phyloP scores from a whole-genome alignment of 1,140 invertebrate species.

The Aethina tumida region DNA sequence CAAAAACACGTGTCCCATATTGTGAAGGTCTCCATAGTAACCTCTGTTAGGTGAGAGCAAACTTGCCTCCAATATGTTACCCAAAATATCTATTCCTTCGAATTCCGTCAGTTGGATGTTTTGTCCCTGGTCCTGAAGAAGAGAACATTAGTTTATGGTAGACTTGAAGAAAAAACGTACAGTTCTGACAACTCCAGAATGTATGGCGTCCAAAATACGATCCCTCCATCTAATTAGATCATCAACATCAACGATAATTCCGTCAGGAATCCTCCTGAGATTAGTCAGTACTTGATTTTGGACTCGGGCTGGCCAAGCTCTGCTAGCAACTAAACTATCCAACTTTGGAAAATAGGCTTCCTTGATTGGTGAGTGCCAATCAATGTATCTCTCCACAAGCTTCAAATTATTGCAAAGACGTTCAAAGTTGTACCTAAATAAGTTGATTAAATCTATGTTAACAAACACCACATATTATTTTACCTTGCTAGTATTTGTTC shows the following conservation, averaged over 20 bases:
- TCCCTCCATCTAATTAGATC: conserved; percentile 63
- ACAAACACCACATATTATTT: no score
- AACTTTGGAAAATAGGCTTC: conserved; percentile 64
- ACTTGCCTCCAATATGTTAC: conserved; percentile 38
- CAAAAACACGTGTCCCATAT: conserved; percentile 46
- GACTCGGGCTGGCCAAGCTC: conserved; percentile 52
- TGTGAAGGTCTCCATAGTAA: conserved; percentile 50
- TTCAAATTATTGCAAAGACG: conserved; percentile 25
- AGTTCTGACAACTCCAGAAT: conserved; percentile 48
- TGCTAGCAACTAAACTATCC: conserved; percentile 50
- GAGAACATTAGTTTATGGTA: background rate
- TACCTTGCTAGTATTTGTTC: conserved; percentile 51
- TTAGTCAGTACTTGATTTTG: no score
- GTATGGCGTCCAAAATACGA: conserved; percentile 61
- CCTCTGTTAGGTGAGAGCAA: conserved; percentile 33
- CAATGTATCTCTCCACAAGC: conserved; percentile 46
- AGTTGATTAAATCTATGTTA: no score
- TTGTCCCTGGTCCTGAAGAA: conserved; percentile 13
- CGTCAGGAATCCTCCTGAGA: conserved; percentile 52
- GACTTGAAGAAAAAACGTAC: conserved; percentile 39
- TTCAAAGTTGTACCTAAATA: no score
- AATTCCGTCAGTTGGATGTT: conserved; percentile 20
- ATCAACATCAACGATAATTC: conserved; percentile 51
- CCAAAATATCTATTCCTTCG: conserved; percentile 41
- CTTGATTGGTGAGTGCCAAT: conserved; percentile 49